Conservation (phyloP, 64 coral and sea anemone genomes). For the Stichodactyla helianthus region DNA sequence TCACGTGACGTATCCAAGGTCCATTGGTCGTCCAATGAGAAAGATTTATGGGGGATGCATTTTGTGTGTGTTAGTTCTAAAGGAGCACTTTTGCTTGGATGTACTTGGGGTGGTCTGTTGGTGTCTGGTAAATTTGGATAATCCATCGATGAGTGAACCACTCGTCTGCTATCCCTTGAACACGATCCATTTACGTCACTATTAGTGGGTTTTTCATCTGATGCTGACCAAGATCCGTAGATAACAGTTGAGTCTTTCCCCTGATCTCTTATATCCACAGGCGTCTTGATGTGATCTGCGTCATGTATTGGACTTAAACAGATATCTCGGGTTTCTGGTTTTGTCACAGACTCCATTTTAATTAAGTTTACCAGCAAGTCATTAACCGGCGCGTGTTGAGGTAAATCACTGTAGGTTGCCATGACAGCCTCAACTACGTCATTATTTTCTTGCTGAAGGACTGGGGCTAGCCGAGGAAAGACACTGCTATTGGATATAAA, state of each 20-base stretch:
- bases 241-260: neutral
- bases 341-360: slow-evolving; percentile 14
- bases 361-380: slow-evolving; percentile 26
- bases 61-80: neutral
- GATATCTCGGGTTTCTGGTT: slow-evolving; percentile 51
- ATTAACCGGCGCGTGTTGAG: slow-evolving; percentile 65
- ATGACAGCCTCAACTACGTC: slow-evolving; percentile 84
- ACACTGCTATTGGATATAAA: slow-evolving; percentile 39
- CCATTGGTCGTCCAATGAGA: neutral
- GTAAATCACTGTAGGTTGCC: slow-evolving; percentile 68
- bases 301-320: slow-evolving; percentile 51
- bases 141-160: neutral
- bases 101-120: too few species aligned
- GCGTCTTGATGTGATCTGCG: neutral
- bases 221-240: neutral
- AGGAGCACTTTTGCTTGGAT: neutral
- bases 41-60: neutral
- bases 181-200: neutral
- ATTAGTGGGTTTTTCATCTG: neutral
- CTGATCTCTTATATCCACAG: neutral
- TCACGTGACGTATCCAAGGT: neutral
- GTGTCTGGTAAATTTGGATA: neutral
- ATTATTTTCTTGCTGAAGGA: slow-evolving; percentile 91
- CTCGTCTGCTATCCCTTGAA: neutral
- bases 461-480: slow-evolving; percentile 38